These are phyloP conservation scores for Baronia brevicornis DNA, from an alignment of 2,888 invertebrate species.

Conservation along the genomic window DNA sequence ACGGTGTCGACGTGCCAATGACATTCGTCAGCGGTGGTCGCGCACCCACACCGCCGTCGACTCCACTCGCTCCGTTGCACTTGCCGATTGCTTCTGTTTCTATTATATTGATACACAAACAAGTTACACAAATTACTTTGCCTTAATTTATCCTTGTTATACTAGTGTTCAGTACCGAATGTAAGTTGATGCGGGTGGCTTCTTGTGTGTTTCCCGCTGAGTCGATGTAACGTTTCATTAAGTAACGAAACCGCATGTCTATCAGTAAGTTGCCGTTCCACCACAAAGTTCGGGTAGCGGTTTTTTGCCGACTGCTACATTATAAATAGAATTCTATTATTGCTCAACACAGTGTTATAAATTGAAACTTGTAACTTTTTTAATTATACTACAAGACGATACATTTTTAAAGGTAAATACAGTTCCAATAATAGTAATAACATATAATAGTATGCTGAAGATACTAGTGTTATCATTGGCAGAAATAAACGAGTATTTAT, in stretches of 20 bases:
- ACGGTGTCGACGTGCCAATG: constrained; percentile 71
- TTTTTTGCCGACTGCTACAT: constrained; percentile 53
- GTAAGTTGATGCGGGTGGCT: constrained; percentile 23
- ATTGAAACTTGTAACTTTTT: too few species aligned
- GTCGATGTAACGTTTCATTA: constrained; percentile 53
- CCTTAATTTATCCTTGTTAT: constrained; percentile 19
- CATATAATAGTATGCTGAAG: too few species aligned
- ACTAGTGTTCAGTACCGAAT: constrained; percentile 28
- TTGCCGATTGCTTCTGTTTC: constrained; percentile 17
- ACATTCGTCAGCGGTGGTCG: constrained; percentile 65
- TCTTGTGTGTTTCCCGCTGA: constrained; percentile 21
- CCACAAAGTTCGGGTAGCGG: constrained; percentile 60
- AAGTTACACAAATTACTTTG: constrained; percentile 17
- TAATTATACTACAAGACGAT: too few species aligned
- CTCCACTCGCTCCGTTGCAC: constrained; percentile 25
- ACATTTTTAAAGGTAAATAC: too few species aligned
- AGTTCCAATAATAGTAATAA: too few species aligned
- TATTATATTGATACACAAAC: constrained; percentile 9
- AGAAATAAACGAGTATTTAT: too few species aligned
- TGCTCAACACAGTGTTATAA: too few species aligned
- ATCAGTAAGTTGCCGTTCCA: constrained; percentile 44
- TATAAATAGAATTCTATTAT: constrained; percentile 63
- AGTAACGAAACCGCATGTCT: constrained; percentile 57
- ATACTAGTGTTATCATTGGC: too few species aligned
- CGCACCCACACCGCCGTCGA: constrained; percentile 27